phyloP scores from a whole-genome alignment of 1,140 invertebrate genomes.

The Drosophila sturtevanti region DNA sequence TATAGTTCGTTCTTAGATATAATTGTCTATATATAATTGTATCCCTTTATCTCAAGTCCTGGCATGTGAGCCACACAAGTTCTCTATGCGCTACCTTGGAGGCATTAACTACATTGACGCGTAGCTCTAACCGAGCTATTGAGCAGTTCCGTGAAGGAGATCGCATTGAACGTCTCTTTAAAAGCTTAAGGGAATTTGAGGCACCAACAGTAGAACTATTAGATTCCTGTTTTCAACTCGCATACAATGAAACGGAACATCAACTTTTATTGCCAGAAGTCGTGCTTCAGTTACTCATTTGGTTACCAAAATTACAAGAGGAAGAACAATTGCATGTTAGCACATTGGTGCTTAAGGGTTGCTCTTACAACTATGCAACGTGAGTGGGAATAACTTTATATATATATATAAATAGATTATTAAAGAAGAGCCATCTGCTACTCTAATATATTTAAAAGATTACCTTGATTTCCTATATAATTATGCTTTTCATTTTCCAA shows the following conservation, averaged over 20 bases:
- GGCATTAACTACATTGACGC: constrained; percentile 54
- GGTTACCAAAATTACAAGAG: constrained; percentile 81
- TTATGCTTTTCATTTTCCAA: constrained; percentile 8
- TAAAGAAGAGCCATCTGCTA: too few relatives aligned
- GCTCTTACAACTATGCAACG: constrained; percentile 83
- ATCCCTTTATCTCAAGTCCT: constrained; percentile 34
- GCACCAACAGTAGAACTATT: constrained; percentile 73
- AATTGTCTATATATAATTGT: neutral
- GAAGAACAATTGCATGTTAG: constrained; percentile 83
- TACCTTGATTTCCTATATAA: neutral
- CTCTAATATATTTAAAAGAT: too few relatives aligned
- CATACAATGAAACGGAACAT: constrained; percentile 76
- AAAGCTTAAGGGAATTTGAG: constrained; percentile 70
- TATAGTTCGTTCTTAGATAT: neutral
- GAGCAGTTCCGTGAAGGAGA: constrained; percentile 49
- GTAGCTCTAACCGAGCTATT: constrained; percentile 41
- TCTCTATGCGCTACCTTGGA: constrained; percentile 65
- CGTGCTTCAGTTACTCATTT: constrained; percentile 70
- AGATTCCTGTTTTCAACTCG: constrained; percentile 81
- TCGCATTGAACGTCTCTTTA: constrained; percentile 76
- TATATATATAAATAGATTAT: too few relatives aligned
- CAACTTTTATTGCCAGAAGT: constrained; percentile 71
- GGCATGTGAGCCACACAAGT: constrained; percentile 62
- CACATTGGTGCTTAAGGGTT: constrained; percentile 78
- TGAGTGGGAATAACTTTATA: constrained; percentile 38